Percentiles rank a stretch among this genome's conserved stretches.
Conservation (phyloP, 2,888 invertebrate species). For the Pachliopta kotzebuea region DNA sequence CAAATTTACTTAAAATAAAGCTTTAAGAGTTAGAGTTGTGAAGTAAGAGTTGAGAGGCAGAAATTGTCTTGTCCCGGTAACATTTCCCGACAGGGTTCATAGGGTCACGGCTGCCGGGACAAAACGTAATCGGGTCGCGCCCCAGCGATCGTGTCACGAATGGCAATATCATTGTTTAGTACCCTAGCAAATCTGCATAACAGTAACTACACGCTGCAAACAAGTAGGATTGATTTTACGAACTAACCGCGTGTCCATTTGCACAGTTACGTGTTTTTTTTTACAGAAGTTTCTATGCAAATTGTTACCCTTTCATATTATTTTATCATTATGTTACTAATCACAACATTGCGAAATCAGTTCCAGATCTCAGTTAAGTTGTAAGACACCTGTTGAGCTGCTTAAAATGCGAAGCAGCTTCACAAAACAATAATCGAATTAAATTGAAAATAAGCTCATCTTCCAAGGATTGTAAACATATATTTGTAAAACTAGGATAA, state of each 20-base stretch:
- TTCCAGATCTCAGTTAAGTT: background rate
- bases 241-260: conserved; percentile 1
- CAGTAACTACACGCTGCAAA: conserved; percentile 40
- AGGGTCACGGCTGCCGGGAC: conserved; percentile 68
- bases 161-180: conserved; percentile 60
- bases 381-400: background rate
- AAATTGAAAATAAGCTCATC: background rate
- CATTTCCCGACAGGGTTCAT: conserved; percentile 67
- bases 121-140: conserved; percentile 57
- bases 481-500: background rate
- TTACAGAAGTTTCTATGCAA: background rate
- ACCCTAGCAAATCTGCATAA: conserved; percentile 60
- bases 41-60: conserved; percentile 18
- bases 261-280: background rate
- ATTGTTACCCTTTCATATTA: background rate
- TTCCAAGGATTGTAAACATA: background rate
- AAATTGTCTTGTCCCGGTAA: conserved; percentile 48
- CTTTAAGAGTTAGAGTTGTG: conserved; percentile 22
- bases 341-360: background rate
- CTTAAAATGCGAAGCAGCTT: background rate
- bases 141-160: conserved; percentile 59
- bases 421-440: conserved; percentile 4
- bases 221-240: conserved; percentile 27
- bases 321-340: background rate
- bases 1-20: conserved; percentile 26